Evolutionary conservation across 1,140 invertebrate genomes (phyloP), one percentile per base, ranked within the genome.

Genomic region (Macrosteles quadrilineatus): DNA sequence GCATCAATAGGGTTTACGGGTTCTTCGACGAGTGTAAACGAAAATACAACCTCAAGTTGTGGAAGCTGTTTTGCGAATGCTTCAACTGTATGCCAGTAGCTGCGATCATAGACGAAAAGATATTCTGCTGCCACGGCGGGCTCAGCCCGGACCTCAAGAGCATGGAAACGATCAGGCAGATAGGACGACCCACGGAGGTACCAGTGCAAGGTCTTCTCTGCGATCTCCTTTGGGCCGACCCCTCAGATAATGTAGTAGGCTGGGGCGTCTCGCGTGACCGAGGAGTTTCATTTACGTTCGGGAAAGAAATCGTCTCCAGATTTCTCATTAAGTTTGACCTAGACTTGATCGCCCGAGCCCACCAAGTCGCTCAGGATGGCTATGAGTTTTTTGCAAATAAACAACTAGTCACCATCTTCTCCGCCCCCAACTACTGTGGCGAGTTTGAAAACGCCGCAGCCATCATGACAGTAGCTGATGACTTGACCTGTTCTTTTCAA

Each of bases 31-130:
- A 97, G 83, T 97, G 97, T 88, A 86, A 81, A 76, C 36, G 65
- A 47, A 83, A 92, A 67, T 98, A 96, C 81, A 98, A 96, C 83
- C 96, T 98, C 71, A 98, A 98, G 81, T 81, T 98, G 76, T 99
- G 96, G 97, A 98, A 98, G 83, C 98, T 95, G 27, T 98, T 98
- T 81, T 98, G 96, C 72, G 97, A 98, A 82, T 98, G 96, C 81
- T 99, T 99, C 80, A 99, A 99, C 83, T 98, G 96, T 80, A 21
- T 75, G 31, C 74, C 74, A 27, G 71, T 74, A 21, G 74, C 73
- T 3, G 74, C 74, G 12, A 74, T 75, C 59, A 59, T 87, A 55
- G 84, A 87, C 71, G 83, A 88, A 71, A 87, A 87, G 73, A 88
- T 88, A 59, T 86, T 88, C 74, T 87, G 86, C 76, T 86, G 84